Evolutionary conservation across 2,797 vertebrate genomes (phyloP), one percentile per base, ranked within the genome.

Genomic region (Chaenodraco wilsoni): DNA sequence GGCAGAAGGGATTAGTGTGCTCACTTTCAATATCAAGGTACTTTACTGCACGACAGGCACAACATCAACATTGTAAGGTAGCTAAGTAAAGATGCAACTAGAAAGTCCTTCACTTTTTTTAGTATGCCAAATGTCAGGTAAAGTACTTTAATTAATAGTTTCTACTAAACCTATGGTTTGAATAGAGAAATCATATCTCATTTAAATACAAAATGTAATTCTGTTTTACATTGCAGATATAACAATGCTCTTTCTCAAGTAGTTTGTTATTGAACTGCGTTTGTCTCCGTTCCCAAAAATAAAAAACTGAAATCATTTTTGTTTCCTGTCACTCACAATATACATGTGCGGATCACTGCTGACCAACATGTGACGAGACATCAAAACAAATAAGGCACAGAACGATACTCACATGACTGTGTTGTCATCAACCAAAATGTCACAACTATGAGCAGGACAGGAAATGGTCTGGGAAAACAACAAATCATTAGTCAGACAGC

Each of bases 381-480:
- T 23, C 3, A 48, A 65, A 76, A 70, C 1, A 70, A 71, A 51
- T 27, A 50, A 72, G 48, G 11, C 12, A 81, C 19, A 69, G 58
- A 71, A 3, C 54, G 49, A 79, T 94, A 99, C 98, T 99, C 95
- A 99, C 98, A 99, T 99, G 93, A 99, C 98, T 92, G 98, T 99
- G 94, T 97, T 99, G 96, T 99, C 98, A 93, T 99, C 98, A 66
- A 99, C 98, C 95, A 99, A 96, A 94, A 99, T 99, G 95, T 99
- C 98, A 96, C 98, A 99, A 95, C 97, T 98, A 93, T 99, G 98
- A 94, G 98, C 98, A 90, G 98, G 98, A 91, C 98, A 99, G 64
- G 98, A 99, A 95, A 99, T 99, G 78, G 98, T 99, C 98, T 99
- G 86, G 63, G 75, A 88, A 76, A 43, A 89, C 50, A 89, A 85